Base-by-base conservation (phyloP, 2,888 invertebrate species). In the Papilio gigon region DNA sequence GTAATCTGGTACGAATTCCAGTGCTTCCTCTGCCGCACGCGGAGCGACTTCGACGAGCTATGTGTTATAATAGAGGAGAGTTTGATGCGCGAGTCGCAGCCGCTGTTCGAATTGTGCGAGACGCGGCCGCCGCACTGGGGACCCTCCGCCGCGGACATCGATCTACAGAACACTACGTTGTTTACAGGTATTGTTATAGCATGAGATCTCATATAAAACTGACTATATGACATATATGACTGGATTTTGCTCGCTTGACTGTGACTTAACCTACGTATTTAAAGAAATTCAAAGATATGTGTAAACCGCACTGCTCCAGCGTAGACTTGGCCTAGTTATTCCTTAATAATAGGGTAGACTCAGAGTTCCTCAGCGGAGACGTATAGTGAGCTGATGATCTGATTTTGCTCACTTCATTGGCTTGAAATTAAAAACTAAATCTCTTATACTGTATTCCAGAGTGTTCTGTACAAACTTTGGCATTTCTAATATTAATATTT, bases 1-100 rank as follows among this genome's bases (percentile, higher is more conserved):
- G n/a, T n/a, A n/a, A n/a, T 44, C 11, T 44, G n/a, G 2, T 22
- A 4, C 2, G 17, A 30, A 30, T 93, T 94, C 40, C 83, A 98
- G 97, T 98, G 98, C 84, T 98, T 98, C 84, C 95, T 97, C 77
- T 98, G 98, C 87, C 94, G 95, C 78, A 96, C 96, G 1, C 96
- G 97, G 86, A 91, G 88, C 44, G 97, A 97, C 75, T 97, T 98
- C 84, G 94, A 95, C 77, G 94, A 95, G 68, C 89, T 98, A 74
- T 97, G 97, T 79, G 87, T 86, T 72, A 93, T 93, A 56, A 94
- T 96, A 78, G 93, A 94, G 83, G 93, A 93, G 63, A 94, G 95
- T 71, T 88, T 97, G 73, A 94, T 96, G 84, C 90, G 93, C 27
- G 94, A 95, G 76, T 94, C 93, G 69, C 96, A 96, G 79, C 96